Percentiles rank a stretch among this genome's conserved stretches.
These are phyloP conservation scores for Musca domestica DNA, from an alignment of 1,140 invertebrate genomes.

Conservation along the genomic window DNA sequence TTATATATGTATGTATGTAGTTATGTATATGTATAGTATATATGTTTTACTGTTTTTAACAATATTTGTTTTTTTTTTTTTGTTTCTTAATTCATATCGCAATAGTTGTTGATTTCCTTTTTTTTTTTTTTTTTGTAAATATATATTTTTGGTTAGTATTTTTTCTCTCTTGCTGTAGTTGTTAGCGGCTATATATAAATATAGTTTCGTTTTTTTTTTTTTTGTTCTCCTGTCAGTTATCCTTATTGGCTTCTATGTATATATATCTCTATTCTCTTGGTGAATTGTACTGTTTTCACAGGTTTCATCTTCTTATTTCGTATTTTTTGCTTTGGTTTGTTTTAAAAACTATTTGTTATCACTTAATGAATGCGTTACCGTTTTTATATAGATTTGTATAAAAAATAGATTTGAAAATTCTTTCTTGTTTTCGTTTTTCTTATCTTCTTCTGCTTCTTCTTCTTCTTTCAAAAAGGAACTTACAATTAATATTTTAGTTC, in stretches of 20 bases:
- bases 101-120: too few species aligned
- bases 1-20: too few species aligned
- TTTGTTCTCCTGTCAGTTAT: too few species aligned
- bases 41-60: too few species aligned
- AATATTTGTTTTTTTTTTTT: too few species aligned
- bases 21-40: too few species aligned
- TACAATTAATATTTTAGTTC: background rate
- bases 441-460: too few species aligned
- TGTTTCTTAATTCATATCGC: too few species aligned
- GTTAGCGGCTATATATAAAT: background rate
- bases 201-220: background rate
- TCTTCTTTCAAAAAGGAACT: background rate
- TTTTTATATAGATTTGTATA: background rate
- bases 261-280: constrained; percentile 10
- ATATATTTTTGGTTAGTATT: background rate
- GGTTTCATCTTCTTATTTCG: constrained; percentile 28
- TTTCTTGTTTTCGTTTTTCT: too few species aligned
- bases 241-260: background rate
- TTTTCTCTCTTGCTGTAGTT: background rate
- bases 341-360: constrained; percentile 26
- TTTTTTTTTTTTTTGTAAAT: background rate
- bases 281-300: constrained; percentile 28
- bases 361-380: constrained; percentile 21
- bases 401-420: too few species aligned
- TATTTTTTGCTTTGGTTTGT: constrained; percentile 9